phyloP scores from a whole-genome alignment of 92 coral and sea anemone genomes.

The Meandrina meandrites region DNA sequence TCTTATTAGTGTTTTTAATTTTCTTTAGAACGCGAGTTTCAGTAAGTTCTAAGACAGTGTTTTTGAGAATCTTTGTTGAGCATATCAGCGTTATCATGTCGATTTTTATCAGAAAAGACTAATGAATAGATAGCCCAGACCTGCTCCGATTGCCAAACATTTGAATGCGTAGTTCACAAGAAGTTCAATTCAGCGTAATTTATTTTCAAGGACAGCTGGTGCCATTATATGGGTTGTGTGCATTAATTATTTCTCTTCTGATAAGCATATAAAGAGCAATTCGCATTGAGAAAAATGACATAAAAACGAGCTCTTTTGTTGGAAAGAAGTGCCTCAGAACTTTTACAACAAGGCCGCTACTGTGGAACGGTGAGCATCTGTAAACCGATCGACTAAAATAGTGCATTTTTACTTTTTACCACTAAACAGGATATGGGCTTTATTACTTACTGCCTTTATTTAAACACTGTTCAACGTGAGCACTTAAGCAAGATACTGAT shows the following conservation, averaged over 20 bases:
- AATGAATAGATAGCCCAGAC: not conserved
- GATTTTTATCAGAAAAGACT: not conserved
- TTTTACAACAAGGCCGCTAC: not conserved
- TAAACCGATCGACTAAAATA: not conserved
- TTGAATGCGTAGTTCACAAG: not conserved
- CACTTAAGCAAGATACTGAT: not conserved
- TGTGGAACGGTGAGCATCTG: not conserved
- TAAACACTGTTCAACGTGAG: not conserved
- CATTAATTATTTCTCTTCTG: slow-evolving; percentile 8
- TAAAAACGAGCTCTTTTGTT: not conserved
- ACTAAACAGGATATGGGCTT: not conserved
- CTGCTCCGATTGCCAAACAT: not conserved
- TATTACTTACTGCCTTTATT: not conserved
- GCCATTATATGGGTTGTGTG: not conserved
- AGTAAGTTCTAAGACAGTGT: not conserved
- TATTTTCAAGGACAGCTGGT: not conserved
- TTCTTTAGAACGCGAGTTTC: not conserved
- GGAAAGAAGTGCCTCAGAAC: not conserved
- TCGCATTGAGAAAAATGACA: not conserved
- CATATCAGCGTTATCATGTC: not conserved
- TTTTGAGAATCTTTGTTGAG: not conserved
- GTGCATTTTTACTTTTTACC: not conserved
- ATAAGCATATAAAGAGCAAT: not conserved
- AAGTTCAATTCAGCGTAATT: not conserved
- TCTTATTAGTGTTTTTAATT: slow-evolving; percentile 6